Conservation (phyloP, 2,797 vertebrate species). For the Rhinatrema bivittatum region DNA sequence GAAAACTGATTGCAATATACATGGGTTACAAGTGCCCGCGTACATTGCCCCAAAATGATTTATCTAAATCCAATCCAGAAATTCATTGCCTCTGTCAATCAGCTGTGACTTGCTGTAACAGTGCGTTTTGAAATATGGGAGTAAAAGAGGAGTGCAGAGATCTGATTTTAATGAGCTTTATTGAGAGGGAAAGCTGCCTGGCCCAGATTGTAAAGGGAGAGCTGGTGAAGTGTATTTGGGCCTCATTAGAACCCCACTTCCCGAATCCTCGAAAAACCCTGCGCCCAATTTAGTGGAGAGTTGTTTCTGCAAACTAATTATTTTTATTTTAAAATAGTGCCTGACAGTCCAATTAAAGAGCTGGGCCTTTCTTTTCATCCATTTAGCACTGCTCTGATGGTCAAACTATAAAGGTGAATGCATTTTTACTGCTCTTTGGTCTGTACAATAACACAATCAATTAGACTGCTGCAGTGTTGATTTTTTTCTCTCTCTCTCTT, state of each 20-base stretch:
- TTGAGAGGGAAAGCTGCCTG: conserved; percentile 14
- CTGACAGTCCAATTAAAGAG: conserved; percentile 28
- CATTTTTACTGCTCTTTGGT: conserved; percentile 64
- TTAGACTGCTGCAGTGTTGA: conserved; percentile 49
- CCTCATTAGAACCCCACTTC: conserved; percentile 61
- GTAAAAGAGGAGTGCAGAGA: not conserved
- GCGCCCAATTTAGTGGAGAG: conserved; percentile 30
- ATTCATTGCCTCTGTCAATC: too few species aligned
- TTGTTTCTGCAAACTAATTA: conserved; percentile 65
- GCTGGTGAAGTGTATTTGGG: conserved; percentile 44
- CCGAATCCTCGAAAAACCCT: conserved; percentile 56
- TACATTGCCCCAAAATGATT: too few species aligned
- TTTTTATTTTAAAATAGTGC: conserved; percentile 59
- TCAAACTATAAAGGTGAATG: conserved; percentile 55
- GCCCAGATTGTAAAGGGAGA: conserved; percentile 7
- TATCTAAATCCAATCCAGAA: too few species aligned
- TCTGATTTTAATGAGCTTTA: conserved; percentile 6
- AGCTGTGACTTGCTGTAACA: too few species aligned
- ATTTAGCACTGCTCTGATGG: conserved; percentile 40
- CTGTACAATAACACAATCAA: conserved; percentile 55
- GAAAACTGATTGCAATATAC: too few species aligned
- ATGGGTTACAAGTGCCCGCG: too few species aligned
- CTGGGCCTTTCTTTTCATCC: conserved; percentile 34
- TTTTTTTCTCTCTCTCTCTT: conserved; percentile 34
- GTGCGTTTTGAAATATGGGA: too few species aligned